phyloP scores from a whole-genome alignment of 2,888 invertebrate genomes.

The Epinotia bilunana region DNA sequence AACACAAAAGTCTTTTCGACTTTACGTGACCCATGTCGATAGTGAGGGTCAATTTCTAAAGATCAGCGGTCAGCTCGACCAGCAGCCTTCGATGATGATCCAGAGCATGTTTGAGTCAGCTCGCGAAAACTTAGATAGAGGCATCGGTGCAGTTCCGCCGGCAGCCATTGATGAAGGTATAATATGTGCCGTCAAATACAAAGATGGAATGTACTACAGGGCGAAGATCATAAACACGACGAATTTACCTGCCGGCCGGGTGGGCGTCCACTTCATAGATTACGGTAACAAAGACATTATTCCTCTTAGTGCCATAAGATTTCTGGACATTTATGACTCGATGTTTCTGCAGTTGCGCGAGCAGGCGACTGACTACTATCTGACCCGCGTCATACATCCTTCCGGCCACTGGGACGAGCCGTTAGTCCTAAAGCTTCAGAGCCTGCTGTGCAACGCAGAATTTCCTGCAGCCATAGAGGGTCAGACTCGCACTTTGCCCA shows the following conservation, averaged over 20 bases:
- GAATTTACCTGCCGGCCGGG: constrained; percentile 77
- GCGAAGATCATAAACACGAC: constrained; percentile 83
- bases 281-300: constrained; percentile 87
- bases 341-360: constrained; percentile 80
- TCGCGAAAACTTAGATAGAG: constrained; percentile 73
- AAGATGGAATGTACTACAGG: constrained; percentile 87
- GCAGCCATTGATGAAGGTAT: constrained; percentile 80
- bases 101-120: constrained; percentile 79
- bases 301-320: constrained; percentile 84
- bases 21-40: constrained; percentile 88
- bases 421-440: constrained; percentile 71
- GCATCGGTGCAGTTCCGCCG: constrained; percentile 76
- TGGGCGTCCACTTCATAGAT: constrained; percentile 88
- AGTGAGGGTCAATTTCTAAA: constrained; percentile 88
- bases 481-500: constrained; percentile 67
- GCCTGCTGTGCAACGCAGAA: constrained; percentile 74
- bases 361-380: constrained; percentile 85
- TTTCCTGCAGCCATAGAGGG: constrained; percentile 69
- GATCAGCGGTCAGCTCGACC: constrained; percentile 89
- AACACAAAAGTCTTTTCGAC: constrained; percentile 68
- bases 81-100: constrained; percentile 81
- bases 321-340: constrained; percentile 82
- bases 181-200: constrained; percentile 87
- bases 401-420: constrained; percentile 83
- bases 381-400: constrained; percentile 83